Conservation (phyloP, 2,797 vertebrate species). For the Coluber constrictor region DNA sequence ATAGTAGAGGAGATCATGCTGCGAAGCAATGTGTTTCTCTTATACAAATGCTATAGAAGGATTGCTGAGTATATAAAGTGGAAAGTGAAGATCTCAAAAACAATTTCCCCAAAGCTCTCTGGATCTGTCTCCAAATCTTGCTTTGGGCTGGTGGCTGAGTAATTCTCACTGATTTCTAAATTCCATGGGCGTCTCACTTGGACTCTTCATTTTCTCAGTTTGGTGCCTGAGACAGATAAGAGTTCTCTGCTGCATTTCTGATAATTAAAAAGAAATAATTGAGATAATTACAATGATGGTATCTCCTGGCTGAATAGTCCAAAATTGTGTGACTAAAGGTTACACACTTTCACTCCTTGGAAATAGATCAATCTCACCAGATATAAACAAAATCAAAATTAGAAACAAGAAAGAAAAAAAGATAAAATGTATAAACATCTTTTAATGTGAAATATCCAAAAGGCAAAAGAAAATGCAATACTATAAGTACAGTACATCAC, state of each 20-base stretch:
- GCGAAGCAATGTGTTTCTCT: not conserved
- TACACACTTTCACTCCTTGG: not conserved
- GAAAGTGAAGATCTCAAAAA: not conserved
- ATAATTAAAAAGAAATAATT: not conserved
- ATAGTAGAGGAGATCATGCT: not conserved
- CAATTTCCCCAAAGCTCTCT: not conserved
- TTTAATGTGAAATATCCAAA: not conserved
- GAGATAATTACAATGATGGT: not conserved
- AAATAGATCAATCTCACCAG: not conserved
- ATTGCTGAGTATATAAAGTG: not conserved
- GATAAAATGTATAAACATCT: not conserved
- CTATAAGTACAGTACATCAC: not conserved
- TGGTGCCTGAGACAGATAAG: not conserved
- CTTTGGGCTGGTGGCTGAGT: not conserved
- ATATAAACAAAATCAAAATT: not conserved
- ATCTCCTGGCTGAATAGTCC: not conserved
- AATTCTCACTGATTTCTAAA: not conserved
- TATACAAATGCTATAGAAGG: not conserved
- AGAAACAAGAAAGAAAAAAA: not conserved
- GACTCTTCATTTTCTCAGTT: not conserved
- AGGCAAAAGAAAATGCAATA: not conserved
- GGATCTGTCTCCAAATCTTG: not conserved
- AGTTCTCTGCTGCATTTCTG: not conserved
- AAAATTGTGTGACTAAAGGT: not conserved
- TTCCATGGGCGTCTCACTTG: not conserved